phyloP scores from a whole-genome alignment of 1,140 invertebrate genomes.

The Drosophila auraria region DNA sequence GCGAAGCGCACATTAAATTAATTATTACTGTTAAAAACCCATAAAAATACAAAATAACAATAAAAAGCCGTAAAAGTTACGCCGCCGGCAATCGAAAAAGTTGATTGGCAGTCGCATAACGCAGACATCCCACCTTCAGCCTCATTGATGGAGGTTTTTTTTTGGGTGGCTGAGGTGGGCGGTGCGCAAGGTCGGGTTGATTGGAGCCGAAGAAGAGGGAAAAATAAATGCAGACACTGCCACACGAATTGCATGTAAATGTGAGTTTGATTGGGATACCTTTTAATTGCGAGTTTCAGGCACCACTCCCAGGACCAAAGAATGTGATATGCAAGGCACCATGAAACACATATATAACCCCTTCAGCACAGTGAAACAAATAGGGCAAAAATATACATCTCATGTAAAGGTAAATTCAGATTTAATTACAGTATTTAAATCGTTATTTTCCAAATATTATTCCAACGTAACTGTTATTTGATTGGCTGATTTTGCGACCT shows the following conservation, averaged over 20 bases:
- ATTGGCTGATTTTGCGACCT: too few relatives aligned
- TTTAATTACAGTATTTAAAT: too few relatives aligned
- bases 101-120: conserved; percentile 69
- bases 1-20: conserved; percentile 75
- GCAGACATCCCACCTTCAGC: neutral
- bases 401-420: too few relatives aligned
- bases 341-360: neutral
- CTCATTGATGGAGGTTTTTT: neutral
- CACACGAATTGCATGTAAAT: conserved; percentile 44
- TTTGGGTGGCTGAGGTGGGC: conserved; percentile 17
- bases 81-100: conserved; percentile 51
- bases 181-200: conserved; percentile 6
- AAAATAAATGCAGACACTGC: conserved; percentile 33
- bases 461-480: too few relatives aligned
- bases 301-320: neutral
- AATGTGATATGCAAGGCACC: neutral
- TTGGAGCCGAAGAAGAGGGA: neutral
- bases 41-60: conserved; percentile 75
- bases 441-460: too few relatives aligned
- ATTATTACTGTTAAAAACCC: conserved; percentile 82
- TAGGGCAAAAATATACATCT: neutral
- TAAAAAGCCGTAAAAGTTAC: conserved; percentile 74
- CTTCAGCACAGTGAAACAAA: neutral
- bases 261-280: conserved; percentile 32
- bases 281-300: conserved; percentile 20